A percentile compares a stretch with the other conserved stretches of the same genome.
Conservation (phyloP, 2,797 vertebrate genomes). For the Hybognathus amarus region DNA sequence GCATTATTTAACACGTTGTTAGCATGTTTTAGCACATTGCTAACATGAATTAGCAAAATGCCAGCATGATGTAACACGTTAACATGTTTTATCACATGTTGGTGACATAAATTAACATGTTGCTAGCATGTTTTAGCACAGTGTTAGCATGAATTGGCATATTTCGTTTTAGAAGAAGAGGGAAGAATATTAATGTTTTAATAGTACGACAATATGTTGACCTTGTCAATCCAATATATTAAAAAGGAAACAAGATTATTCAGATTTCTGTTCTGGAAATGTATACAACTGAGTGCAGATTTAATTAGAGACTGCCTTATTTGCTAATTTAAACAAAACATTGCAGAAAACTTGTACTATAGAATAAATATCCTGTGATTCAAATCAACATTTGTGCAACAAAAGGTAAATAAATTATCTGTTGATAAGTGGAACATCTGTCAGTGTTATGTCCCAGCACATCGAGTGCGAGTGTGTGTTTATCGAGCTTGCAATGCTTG, state of each 20-base stretch:
- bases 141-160: no score
- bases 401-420: neutral
- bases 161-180: no score
- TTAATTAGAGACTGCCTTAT: neutral
- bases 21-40: no score
- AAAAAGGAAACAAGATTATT: neutral
- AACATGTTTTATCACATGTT: neutral
- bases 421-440: neutral
- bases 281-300: neutral
- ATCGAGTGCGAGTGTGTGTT: neutral
- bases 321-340: neutral
- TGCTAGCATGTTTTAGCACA: no score
- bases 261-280: neutral
- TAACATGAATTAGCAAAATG: neutral
- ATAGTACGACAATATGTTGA: no score
- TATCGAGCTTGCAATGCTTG: neutral
- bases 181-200: no score
- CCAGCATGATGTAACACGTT: neutral
- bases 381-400: neutral
- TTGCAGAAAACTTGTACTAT: neutral
- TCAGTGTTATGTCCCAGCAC: neutral
- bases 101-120: neutral
- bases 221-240: no score
- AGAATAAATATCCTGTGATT: no score
- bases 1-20: no score